A percentile compares a stretch with the other conserved stretches of the same genome.
phyloP scores from a whole-genome alignment of 2,888 invertebrate genomes.

The Danaus chrysippus region DNA sequence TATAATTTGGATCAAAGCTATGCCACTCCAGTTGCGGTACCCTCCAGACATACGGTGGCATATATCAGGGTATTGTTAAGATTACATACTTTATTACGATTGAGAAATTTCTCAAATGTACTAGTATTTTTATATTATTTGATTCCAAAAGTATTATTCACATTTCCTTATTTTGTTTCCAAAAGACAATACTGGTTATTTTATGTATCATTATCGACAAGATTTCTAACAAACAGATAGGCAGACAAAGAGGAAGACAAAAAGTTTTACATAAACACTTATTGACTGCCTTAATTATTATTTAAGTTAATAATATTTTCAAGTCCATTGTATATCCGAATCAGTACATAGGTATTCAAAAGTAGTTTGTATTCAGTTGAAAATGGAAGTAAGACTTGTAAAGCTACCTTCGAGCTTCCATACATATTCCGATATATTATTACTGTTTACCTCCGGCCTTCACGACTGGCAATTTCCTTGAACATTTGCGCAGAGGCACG shows the following conservation, averaged over 20 bases:
- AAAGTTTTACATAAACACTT: too few relatives aligned
- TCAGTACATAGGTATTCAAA: too few relatives aligned
- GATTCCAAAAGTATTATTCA: background rate
- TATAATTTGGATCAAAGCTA: slow-evolving; percentile 70
- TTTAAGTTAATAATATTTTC: too few relatives aligned
- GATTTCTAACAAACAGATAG: too few relatives aligned
- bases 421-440: slow-evolving; percentile 55
- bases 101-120: background rate
- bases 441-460: slow-evolving; percentile 71
- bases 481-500: slow-evolving; percentile 60
- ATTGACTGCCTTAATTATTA: too few relatives aligned
- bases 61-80: slow-evolving; percentile 21
- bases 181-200: too few relatives aligned
- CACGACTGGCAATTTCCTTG: slow-evolving; percentile 70
- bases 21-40: slow-evolving; percentile 53
- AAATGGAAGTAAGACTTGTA: background rate
- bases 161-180: too few relatives aligned
- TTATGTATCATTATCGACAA: too few relatives aligned
- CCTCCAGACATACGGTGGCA: slow-evolving; percentile 48
- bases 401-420: slow-evolving; percentile 11
- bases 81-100: background rate
- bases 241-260: too few relatives aligned
- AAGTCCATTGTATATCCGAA: too few relatives aligned
- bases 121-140: background rate
- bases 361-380: too few relatives aligned